Evolutionary conservation across 2,797 vertebrate species (phyloP).

Genomic region (Pelodytes ibericus): DNA sequence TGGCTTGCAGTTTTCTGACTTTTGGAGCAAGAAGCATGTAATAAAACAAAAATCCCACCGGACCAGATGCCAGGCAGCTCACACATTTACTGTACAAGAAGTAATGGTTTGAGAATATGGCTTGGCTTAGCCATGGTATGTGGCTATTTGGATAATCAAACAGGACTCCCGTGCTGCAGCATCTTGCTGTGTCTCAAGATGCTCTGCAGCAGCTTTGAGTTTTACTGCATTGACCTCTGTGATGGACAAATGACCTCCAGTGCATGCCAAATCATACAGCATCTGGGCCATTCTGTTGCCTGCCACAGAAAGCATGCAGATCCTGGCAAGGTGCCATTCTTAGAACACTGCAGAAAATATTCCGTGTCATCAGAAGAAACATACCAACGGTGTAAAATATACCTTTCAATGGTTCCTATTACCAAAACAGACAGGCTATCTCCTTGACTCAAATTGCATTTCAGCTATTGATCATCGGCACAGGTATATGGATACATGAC

Average conservation of each 20-base stretch:
- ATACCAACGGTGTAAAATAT: background rate
- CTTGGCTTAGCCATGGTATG: no score
- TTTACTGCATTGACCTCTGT: slow-evolving; percentile 10
- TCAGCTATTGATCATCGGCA: no score
- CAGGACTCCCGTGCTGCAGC: no score
- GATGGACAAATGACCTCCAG: background rate
- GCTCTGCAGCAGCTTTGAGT: background rate
- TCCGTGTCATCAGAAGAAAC: background rate
- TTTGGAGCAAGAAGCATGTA: background rate
- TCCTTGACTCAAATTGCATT: no score
- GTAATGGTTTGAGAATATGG: no score
- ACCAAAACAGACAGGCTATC: background rate
- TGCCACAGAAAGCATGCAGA: background rate
- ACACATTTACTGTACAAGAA: no score
- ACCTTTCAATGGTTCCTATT: background rate
- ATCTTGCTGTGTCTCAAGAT: background rate
- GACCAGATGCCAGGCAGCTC: no score
- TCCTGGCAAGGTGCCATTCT: background rate
- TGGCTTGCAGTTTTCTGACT: background rate
- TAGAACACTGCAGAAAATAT: background rate
- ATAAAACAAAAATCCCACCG: background rate
- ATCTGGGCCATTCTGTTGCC: background rate
- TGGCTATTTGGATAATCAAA: no score
- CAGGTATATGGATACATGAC: no score
- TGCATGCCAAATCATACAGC: background rate